These are phyloP conservation scores for Morpho helenor DNA, from an alignment of 2,888 invertebrate genomes.

Conservation along the genomic window DNA sequence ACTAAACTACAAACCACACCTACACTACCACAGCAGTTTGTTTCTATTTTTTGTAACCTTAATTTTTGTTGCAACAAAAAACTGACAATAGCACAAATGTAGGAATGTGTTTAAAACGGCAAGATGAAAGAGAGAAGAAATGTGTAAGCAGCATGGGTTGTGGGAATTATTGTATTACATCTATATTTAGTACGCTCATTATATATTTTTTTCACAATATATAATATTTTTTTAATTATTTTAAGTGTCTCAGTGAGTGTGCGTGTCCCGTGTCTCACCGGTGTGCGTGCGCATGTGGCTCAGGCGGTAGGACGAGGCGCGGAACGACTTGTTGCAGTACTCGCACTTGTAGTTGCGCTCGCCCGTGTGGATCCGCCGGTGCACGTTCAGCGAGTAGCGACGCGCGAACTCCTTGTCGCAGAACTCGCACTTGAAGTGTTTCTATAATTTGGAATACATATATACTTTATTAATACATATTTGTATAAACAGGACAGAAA, in stretches of 20 bases:
- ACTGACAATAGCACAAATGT: too few relatives aligned
- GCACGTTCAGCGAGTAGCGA: slow-evolving; percentile 91
- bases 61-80: too few relatives aligned
- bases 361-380: slow-evolving; percentile 91
- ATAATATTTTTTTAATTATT: background rate
- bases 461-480: background rate
- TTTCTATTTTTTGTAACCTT: too few relatives aligned
- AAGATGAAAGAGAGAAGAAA: too few relatives aligned
- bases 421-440: slow-evolving; percentile 92
- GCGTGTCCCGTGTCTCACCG: slow-evolving; percentile 59
- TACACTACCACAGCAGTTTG: too few relatives aligned
- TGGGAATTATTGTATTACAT: too few relatives aligned
- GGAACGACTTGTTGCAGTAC: slow-evolving; percentile 89
- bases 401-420: slow-evolving; percentile 93
- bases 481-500: background rate
- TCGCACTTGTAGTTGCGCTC: slow-evolving; percentile 93
- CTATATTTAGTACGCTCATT: too few relatives aligned
- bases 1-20: too few relatives aligned
- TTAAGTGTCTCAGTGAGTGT: background rate
- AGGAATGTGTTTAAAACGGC: too few relatives aligned
- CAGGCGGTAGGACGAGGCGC: slow-evolving; percentile 91
- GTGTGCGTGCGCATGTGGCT: slow-evolving; percentile 92
- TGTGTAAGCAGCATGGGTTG: too few relatives aligned
- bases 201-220: background rate
- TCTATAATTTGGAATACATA: slow-evolving; percentile 52